These are phyloP conservation scores for Callosobruchus maculatus DNA, from an alignment of 2,888 invertebrate genomes.

Conservation along the genomic window DNA sequence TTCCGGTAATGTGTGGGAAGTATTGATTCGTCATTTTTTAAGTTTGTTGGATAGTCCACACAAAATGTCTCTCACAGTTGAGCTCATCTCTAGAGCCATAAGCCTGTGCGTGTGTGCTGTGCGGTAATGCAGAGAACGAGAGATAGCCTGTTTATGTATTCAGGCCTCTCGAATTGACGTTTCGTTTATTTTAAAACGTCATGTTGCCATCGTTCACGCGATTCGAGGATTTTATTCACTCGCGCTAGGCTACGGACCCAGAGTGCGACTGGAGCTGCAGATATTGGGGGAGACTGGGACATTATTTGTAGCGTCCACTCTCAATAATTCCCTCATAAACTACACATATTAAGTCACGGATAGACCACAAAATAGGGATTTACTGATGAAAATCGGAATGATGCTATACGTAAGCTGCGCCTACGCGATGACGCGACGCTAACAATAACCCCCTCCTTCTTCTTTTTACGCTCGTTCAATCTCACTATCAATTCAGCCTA, in stretches of 20 bases:
- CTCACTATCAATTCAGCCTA: too few species aligned
- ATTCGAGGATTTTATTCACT: conserved; percentile 15
- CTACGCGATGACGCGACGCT: too few species aligned
- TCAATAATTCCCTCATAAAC: too few species aligned
- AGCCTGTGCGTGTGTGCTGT: background rate
- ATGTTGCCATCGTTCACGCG: conserved; percentile 21
- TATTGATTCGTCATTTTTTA: too few species aligned
- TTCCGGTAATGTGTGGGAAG: too few species aligned
- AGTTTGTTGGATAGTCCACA: background rate
- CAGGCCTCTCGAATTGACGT: conserved; percentile 18
- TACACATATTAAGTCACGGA: too few species aligned
- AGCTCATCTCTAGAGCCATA: background rate
- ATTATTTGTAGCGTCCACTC: background rate
- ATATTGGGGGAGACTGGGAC: conserved; percentile 8
- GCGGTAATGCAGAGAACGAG: background rate
- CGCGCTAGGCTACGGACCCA: background rate
- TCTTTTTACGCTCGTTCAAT: too few species aligned
- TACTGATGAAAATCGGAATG: too few species aligned
- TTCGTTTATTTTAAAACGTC: conserved; percentile 26
- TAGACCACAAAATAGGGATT: too few species aligned
- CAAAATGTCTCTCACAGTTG: background rate
- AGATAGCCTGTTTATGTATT: conserved; percentile 19
- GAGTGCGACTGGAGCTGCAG: conserved; percentile 8
- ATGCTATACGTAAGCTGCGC: too few species aligned
- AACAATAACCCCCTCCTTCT: too few species aligned